Evolutionary conservation across 2,113 vertebrate genomes (phyloP), one percentile per base, ranked within the genome.

Genomic region (Xiphophorus couchianus): DNA sequence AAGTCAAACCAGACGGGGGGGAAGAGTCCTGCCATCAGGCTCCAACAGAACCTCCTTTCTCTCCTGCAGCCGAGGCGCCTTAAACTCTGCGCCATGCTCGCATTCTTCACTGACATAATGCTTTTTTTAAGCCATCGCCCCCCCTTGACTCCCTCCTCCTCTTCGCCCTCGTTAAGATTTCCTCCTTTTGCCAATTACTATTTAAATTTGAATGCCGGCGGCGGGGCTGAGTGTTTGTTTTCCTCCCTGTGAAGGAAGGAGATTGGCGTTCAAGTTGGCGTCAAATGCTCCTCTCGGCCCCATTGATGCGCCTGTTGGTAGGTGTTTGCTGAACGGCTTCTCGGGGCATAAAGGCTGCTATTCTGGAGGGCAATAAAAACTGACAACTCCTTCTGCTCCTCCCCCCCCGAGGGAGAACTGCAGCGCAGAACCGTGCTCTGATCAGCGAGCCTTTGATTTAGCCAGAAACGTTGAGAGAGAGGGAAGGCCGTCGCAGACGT

Each of bases 41-140:
- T 85, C 84, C 85, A 92, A 94, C 91, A 94, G 93, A 94, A 92
- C 84, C 14, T 81, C 72, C 88, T 90, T 92, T 92, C 90, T 88
- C 88, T 84, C 67, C 77, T 78, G 1, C 73, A 86, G 86, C 80
- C 86, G 66, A 67, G 87, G 87, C 87, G 90, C 84, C 89, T 85
- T 85, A 76, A 87, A 87, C 83, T 73, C 68, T 74, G 81, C 74
- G 80, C 83, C 81, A 79, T 81, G 79, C 85, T 69, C 80, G 81
- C 90, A 92, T 92, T 90, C 87, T 88, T 93, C 76, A 86, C 69
- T 90, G 85, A 92, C 91, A 90, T 93, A 93, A 91, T 91, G 90
- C 93, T 93, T 90, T 42, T 91, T 91, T 92, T 91, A 93, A 92
- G 89, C 85, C 76, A 90, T 88, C 81, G 83, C 87, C 87, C 87